A percentile compares a stretch with the other conserved stretches of the same genome.
phyloP scores from a whole-genome alignment of 2,797 vertebrate genomes.

The Podarcis lilfordi region DNA sequence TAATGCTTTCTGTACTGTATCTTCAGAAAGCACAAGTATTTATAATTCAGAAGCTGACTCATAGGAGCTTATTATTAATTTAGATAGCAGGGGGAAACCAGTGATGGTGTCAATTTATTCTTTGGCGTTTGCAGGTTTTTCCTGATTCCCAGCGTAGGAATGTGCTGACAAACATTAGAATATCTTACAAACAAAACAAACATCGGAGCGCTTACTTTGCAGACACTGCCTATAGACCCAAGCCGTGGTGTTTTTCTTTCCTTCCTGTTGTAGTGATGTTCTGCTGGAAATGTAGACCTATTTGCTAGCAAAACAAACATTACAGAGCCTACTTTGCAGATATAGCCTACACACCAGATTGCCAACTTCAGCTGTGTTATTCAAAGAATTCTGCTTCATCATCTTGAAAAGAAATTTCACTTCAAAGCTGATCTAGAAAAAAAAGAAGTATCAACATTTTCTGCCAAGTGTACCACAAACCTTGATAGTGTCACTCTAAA shows the following conservation, averaged over 20 bases:
- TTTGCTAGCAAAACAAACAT: neutral
- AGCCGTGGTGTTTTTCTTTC: neutral
- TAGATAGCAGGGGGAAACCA: conserved; percentile 30
- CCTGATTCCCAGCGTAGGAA: conserved; percentile 19
- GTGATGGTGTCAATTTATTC: conserved; percentile 18
- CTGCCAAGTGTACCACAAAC: neutral
- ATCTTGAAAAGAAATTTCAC: neutral
- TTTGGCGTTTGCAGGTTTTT: conserved; percentile 31
- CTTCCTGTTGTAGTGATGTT: neutral
- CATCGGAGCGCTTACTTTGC: neutral
- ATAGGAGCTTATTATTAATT: conserved; percentile 21
- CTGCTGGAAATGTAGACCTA: neutral
- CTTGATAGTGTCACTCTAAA: neutral
- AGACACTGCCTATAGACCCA: neutral
- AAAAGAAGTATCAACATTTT: neutral
- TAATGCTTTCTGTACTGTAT: conserved; percentile 49
- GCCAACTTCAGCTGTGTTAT: neutral
- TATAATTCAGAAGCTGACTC: conserved; percentile 47
- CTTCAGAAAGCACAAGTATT: conserved; percentile 39
- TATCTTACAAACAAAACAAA: neutral
- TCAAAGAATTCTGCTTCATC: neutral
- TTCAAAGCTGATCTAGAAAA: neutral
- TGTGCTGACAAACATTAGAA: neutral
- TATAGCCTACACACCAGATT: neutral
- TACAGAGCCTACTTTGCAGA: neutral